Evolutionary conservation across 2,888 invertebrate genomes (phyloP).

Genomic region (Acleris emargana): DNA sequence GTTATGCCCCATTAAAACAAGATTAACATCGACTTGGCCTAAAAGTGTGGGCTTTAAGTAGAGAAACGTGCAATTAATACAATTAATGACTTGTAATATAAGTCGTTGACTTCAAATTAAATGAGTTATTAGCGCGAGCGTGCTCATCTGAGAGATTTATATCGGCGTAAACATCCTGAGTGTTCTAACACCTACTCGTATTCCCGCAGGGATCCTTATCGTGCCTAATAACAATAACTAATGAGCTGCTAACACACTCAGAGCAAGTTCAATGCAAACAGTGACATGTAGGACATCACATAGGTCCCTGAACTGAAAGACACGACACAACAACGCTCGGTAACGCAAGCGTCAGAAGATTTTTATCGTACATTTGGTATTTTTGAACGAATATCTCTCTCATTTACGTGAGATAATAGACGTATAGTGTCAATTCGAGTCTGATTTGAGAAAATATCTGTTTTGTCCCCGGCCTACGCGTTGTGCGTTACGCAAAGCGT

Average conservation of each 20-base stretch:
- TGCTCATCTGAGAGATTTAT: conserved; percentile 43
- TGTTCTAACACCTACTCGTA: conserved; percentile 33
- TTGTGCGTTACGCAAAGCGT: conserved; percentile 10
- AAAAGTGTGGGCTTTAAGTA: conserved; percentile 22
- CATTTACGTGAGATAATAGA: conserved; percentile 7
- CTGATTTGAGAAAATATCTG: conserved; percentile 21
- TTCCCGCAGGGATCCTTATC: conserved; percentile 44
- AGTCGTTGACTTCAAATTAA: conserved; percentile 39
- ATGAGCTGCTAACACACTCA: background rate
- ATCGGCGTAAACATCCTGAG: conserved; percentile 45
- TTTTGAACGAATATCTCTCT: conserved; percentile 10
- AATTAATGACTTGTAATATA: conserved; percentile 31
- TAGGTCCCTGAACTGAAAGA: no score
- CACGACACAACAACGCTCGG: no score
- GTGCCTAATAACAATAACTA: no score
- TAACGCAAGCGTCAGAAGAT: background rate
- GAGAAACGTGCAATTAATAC: conserved; percentile 23
- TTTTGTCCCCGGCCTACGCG: conserved; percentile 29
- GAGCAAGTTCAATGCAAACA: no score
- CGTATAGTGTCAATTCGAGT: conserved; percentile 4
- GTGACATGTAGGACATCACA: no score
- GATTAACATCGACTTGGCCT: conserved; percentile 1
- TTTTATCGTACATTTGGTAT: conserved; percentile 12
- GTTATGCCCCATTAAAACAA: conserved; percentile 12
- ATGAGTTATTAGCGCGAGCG: conserved; percentile 50